These are phyloP conservation scores for Slavum lentiscoides DNA, from an alignment of 2,888 invertebrate species.

Conservation along the genomic window DNA sequence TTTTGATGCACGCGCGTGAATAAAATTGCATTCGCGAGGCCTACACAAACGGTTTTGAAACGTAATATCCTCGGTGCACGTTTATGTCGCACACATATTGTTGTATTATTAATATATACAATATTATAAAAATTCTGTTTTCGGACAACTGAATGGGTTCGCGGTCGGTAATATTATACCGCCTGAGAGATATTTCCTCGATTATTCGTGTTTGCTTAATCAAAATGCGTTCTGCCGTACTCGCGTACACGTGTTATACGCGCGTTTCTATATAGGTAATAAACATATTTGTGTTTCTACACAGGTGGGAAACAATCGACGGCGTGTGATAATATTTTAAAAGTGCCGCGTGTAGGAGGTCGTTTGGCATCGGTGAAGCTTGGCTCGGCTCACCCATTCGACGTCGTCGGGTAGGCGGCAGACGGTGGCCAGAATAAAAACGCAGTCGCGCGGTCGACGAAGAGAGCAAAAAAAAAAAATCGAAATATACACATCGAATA, in stretches of 20 bases:
- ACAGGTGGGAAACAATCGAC: slow-evolving; percentile 37
- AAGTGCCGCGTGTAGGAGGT: slow-evolving; percentile 37
- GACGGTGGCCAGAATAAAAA: slow-evolving; percentile 30
- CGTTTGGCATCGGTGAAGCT: slow-evolving; percentile 42
- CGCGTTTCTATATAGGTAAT: too few relatives aligned
- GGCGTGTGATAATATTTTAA: slow-evolving; percentile 29
- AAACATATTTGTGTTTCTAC: not conserved
- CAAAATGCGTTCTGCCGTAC: not conserved
- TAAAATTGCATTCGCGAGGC: not conserved
- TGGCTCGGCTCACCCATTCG: slow-evolving; percentile 32
- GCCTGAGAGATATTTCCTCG: not conserved
- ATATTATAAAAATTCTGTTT: not conserved
- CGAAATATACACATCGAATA: slow-evolving; percentile 17
- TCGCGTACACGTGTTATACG: not conserved
- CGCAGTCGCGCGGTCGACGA: not conserved
- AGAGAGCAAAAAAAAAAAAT: slow-evolving; percentile 8
- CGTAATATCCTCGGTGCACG: not conserved
- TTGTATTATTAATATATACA: too few relatives aligned
- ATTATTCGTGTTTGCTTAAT: slow-evolving; percentile 12
- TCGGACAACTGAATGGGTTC: not conserved
- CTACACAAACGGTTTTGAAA: not conserved
- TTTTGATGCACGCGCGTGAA: not conserved
- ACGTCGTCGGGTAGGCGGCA: not conserved
- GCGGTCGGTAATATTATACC: not conserved
- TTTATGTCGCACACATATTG: too few relatives aligned